Evolutionary conservation across 1,140 invertebrate species (phyloP).

Genomic region (Goniozus legneri): DNA sequence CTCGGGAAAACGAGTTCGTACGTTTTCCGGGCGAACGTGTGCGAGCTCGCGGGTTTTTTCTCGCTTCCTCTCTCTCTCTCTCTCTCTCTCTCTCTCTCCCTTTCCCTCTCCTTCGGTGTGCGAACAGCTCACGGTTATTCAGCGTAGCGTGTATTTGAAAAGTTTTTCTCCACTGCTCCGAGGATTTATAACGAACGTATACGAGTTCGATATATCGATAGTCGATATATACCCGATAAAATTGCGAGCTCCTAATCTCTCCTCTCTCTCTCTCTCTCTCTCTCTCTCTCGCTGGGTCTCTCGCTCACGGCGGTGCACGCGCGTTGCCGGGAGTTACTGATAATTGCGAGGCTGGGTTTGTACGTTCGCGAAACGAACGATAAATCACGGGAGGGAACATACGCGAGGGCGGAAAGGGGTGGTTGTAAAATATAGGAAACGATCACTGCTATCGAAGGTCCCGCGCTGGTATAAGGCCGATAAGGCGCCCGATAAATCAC

Average conservation of each 20-base stretch:
- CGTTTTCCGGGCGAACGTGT: too few relatives aligned
- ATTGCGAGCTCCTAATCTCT: slow-evolving; percentile 5
- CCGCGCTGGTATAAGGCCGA: slow-evolving; percentile 25
- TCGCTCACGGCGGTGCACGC: not conserved
- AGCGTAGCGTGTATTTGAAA: not conserved
- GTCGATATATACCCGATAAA: not conserved
- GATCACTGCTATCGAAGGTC: slow-evolving; percentile 30
- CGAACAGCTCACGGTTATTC: too few relatives aligned
- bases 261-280: not conserved
- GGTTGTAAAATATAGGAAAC: slow-evolving; percentile 34
- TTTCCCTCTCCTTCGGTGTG: too few relatives aligned
- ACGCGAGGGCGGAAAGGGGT: too few relatives aligned
- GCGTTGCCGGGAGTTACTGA: slow-evolving; percentile 27
- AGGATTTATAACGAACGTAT: not conserved
- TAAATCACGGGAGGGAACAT: too few relatives aligned
- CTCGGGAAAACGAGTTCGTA: too few relatives aligned
- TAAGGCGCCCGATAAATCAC: slow-evolving; percentile 29
- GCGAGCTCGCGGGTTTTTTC: slow-evolving; percentile 10
- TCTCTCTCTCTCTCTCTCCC: too few relatives aligned
- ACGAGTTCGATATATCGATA: not conserved
- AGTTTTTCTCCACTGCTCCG: not conserved
- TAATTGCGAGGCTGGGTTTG: slow-evolving; percentile 26
- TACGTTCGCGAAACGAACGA: slow-evolving; percentile 31
- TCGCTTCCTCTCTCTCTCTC: too few relatives aligned
- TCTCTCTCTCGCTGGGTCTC: too few relatives aligned